Evolutionary conservation across 2,888 invertebrate genomes (phyloP).

Genomic region (Thecocarcelia acutangulata): DNA sequence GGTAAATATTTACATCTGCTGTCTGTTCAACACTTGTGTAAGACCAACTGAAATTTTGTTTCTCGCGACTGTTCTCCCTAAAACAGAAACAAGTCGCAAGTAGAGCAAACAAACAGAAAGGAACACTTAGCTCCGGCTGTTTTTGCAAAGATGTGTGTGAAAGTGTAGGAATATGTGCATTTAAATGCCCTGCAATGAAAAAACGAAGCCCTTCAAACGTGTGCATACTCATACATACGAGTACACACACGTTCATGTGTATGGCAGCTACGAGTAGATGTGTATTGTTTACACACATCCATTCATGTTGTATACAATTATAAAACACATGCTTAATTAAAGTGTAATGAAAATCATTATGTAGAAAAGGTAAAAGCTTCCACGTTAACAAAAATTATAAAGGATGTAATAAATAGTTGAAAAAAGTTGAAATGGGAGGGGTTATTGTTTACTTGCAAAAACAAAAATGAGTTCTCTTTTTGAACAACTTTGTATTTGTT

Average conservation of each 20-base stretch:
- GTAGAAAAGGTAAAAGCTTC: conserved; percentile 24
- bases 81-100: background rate
- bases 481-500: conserved; percentile 11
- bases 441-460: conserved; percentile 29
- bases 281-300: conserved; percentile 1
- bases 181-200: conserved; percentile 33
- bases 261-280: no score
- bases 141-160: background rate
- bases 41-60: conserved; percentile 48
- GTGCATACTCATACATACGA: background rate
- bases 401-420: background rate
- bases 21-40: conserved; percentile 37
- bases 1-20: conserved; percentile 46
- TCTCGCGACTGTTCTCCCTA: conserved; percentile 37
- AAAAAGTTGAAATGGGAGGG: background rate
- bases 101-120: conserved; percentile 10
- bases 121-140: background rate
- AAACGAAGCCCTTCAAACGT: conserved; percentile 12
- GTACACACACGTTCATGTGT: no score
- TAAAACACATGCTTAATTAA: conserved; percentile 60
- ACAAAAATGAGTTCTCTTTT: background rate
- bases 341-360: conserved; percentile 53
- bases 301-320: background rate
- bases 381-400: conserved; percentile 28
- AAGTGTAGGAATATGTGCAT: background rate